phyloP scores from a whole-genome alignment of 2,113 vertebrate species.

The Dicerorhinus sumatrensis region DNA sequence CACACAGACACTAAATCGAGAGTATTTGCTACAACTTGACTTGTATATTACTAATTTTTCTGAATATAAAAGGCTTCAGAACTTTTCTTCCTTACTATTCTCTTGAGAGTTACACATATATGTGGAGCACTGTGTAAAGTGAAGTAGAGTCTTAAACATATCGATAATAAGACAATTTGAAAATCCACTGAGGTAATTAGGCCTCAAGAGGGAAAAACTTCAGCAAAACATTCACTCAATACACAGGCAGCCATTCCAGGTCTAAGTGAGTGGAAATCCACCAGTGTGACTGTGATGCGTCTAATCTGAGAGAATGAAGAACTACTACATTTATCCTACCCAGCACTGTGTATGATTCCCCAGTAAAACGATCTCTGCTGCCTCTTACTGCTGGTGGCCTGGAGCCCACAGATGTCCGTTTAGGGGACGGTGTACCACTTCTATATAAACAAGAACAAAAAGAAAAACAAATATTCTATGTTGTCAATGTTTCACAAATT shows the following conservation, averaged over 20 bases:
- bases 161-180: not conserved
- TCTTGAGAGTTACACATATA: not conserved
- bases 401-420: slow-evolving; percentile 86
- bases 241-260: not conserved
- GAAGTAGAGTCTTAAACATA: slow-evolving; percentile 45
- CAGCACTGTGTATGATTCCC: slow-evolving; percentile 97
- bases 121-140: not conserved
- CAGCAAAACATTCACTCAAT: not conserved
- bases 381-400: slow-evolving; percentile 86
- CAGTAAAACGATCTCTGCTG: slow-evolving; percentile 93
- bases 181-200: not conserved
- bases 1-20: not conserved
- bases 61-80: slow-evolving; percentile 29
- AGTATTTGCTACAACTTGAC: slow-evolving; percentile 10
- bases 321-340: slow-evolving; percentile 86
- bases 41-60: not conserved
- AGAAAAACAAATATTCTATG: slow-evolving; percentile 3
- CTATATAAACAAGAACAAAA: slow-evolving; percentile 81
- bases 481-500: slow-evolving; percentile 55
- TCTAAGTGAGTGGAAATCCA: not conserved
- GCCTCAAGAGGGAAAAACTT: not conserved
- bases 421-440: slow-evolving; percentile 93
- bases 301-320: not conserved
- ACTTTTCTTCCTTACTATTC: slow-evolving; percentile 1
- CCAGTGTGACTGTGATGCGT: not conserved